phyloP scores from a whole-genome alignment of 2,113 vertebrate species.

The Gavia stellata region DNA sequence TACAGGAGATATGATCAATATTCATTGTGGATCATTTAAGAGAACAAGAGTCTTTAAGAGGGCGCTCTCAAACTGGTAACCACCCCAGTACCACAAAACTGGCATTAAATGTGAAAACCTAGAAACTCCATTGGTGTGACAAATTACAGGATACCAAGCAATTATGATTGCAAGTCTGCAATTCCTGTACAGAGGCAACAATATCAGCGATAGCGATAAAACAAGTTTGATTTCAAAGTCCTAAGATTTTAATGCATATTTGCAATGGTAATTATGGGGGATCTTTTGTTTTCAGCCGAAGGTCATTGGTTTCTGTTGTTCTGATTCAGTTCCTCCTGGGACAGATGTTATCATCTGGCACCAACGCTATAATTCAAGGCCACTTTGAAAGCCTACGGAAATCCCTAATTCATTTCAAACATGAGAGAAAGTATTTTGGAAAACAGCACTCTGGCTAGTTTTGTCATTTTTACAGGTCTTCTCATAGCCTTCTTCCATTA shows the following conservation, averaged over 20 bases:
- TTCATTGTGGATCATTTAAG: neutral
- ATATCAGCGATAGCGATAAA: fast-evolving
- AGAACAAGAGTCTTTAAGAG: neutral
- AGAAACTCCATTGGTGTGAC: neutral
- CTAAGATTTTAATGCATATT: neutral
- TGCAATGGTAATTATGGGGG: neutral
- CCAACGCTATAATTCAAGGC: neutral
- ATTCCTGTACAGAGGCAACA: neutral
- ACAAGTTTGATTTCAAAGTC: neutral
- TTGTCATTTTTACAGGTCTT: neutral
- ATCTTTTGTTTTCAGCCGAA: neutral
- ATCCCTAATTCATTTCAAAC: neutral
- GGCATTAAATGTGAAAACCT: neutral
- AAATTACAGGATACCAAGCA: neutral
- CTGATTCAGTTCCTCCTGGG: neutral
- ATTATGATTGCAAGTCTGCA: neutral
- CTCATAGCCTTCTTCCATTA: neutral
- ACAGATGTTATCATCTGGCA: neutral
- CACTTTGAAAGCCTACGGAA: neutral
- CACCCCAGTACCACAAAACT: neutral
- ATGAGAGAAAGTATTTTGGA: neutral
- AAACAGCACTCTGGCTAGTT: neutral
- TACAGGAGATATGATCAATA: neutral
- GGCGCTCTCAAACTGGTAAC: neutral
- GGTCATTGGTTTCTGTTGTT: neutral